Evolutionary conservation across 2,888 invertebrate genomes (phyloP).

Genomic region (Malthinus flaveolus): DNA sequence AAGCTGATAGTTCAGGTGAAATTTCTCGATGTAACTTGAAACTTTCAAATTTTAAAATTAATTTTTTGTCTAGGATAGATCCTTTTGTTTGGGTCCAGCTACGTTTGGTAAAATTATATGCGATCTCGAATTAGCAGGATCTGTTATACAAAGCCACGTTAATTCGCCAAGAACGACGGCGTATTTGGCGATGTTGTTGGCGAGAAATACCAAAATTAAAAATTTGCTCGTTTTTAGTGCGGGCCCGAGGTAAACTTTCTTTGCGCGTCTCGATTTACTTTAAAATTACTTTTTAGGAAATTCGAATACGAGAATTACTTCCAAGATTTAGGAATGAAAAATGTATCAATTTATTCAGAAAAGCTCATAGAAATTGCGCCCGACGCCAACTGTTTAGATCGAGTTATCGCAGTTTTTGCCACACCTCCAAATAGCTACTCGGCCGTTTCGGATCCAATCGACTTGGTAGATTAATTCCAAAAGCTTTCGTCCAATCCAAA

Average conservation of each 20-base stretch:
- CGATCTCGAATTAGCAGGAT: conserved; percentile 67
- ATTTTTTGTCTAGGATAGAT: conserved; percentile 65
- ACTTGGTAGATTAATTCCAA: conserved; percentile 58
- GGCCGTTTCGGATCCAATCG: conserved; percentile 77
- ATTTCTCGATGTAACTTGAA: not conserved
- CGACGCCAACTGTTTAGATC: conserved; percentile 60
- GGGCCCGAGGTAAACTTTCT: conserved; percentile 52
- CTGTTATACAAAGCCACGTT: conserved; percentile 78
- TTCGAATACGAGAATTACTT: conserved; percentile 71
- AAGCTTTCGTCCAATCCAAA: not conserved
- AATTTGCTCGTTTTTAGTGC: conserved; percentile 66
- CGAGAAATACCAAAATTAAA: conserved; percentile 62
- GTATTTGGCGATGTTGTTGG: conserved; percentile 71
- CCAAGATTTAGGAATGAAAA: conserved; percentile 67
- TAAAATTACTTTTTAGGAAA: conserved; percentile 54
- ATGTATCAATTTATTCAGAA: conserved; percentile 57
- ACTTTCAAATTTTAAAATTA: not conserved
- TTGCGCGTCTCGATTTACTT: not conserved
- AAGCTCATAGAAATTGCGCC: conserved; percentile 57
- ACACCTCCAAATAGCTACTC: conserved; percentile 83
- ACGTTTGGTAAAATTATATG: conserved; percentile 71
- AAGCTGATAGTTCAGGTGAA: conserved; percentile 62
- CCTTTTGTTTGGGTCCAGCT: conserved; percentile 80
- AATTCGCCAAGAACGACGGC: conserved; percentile 79
- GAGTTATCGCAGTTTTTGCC: conserved; percentile 68